Evolutionary conservation across 1,140 invertebrate species (phyloP).

Genomic region (Camponotus vicinus): DNA sequence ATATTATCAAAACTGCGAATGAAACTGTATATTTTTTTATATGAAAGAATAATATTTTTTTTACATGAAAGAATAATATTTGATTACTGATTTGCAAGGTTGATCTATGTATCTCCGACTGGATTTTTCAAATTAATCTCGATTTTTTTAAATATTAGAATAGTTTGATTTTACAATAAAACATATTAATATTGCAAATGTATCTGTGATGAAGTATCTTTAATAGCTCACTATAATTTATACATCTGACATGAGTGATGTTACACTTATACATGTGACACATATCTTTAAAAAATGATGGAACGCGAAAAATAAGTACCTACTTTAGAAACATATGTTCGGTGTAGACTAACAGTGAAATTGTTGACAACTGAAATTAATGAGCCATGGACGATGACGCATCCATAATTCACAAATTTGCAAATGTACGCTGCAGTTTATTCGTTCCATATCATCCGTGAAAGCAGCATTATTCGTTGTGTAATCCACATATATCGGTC

Average conservation of each 20-base stretch:
- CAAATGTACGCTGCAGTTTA: conserved; percentile 20
- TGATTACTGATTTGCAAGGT: neutral
- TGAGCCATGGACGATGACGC: conserved; percentile 15
- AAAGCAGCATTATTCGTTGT: conserved; percentile 29
- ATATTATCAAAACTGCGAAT: neutral
- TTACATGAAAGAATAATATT: conserved; percentile 20
- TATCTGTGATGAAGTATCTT: neutral
- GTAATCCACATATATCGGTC: conserved; percentile 12
- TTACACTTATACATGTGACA: neutral
- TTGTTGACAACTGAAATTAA: conserved; percentile 59
- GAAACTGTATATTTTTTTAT: neutral
- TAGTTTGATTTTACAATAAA: neutral
- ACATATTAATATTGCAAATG: neutral
- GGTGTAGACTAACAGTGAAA: conserved; percentile 45
- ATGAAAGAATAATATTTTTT: conserved; percentile 30
- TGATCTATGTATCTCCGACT: neutral
- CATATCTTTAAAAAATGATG: conserved; percentile 10
- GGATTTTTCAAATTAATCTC: neutral
- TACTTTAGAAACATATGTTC: conserved; percentile 18
- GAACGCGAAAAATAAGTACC: conserved; percentile 25
- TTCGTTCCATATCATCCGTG: conserved; percentile 42
- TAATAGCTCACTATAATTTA: neutral
- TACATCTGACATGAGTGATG: neutral
- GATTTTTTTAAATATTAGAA: neutral
- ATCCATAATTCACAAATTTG: conserved; percentile 41